Conservation (phyloP, 2,888 invertebrate species). For the Germaria angustata region DNA sequence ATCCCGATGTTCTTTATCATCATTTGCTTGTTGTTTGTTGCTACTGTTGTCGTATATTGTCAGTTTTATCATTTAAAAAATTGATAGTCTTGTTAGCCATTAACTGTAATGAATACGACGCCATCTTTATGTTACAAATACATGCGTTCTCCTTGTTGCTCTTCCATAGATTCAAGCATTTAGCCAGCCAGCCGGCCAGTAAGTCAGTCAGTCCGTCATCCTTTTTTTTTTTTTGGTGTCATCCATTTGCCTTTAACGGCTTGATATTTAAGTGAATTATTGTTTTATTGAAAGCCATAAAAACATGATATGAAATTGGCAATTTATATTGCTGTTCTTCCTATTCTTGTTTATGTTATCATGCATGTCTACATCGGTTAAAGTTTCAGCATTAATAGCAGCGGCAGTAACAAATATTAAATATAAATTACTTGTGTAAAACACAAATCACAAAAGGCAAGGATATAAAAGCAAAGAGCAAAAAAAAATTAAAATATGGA, state of each 20-base stretch:
- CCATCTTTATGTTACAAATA: slow-evolving; percentile 60
- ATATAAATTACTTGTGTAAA: slow-evolving; percentile 11
- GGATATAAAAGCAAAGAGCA: background rate
- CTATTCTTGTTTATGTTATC: slow-evolving; percentile 20
- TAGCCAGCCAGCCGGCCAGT: background rate
- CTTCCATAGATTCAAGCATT: slow-evolving; percentile 9
- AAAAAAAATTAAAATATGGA: background rate
- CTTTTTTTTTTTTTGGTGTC: slow-evolving; percentile 9
- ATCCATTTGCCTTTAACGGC: slow-evolving; percentile 57
- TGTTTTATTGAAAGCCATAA: slow-evolving; percentile 65
- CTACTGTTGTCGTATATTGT: slow-evolving; percentile 8
- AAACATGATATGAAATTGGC: slow-evolving; percentile 48
- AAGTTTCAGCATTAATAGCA: slow-evolving; percentile 26
- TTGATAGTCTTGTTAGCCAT: slow-evolving; percentile 64
- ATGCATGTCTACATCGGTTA: slow-evolving; percentile 5
- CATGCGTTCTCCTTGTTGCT: background rate
- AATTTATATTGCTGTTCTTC: slow-evolving; percentile 31
- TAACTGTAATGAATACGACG: slow-evolving; percentile 66
- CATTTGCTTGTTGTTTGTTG: slow-evolving; percentile 27
- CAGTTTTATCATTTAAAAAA: slow-evolving; percentile 51
- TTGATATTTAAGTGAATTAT: slow-evolving; percentile 66
- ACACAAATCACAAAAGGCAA: background rate
- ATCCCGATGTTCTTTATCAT: slow-evolving; percentile 26
- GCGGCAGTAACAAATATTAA: slow-evolving; percentile 14
- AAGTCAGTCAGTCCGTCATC: slow-evolving; percentile 4